Evolutionary conservation across 2,888 invertebrate species (phyloP), one percentile per base, ranked within the genome.

Genomic region (Pristionchus fissidentatus): DNA sequence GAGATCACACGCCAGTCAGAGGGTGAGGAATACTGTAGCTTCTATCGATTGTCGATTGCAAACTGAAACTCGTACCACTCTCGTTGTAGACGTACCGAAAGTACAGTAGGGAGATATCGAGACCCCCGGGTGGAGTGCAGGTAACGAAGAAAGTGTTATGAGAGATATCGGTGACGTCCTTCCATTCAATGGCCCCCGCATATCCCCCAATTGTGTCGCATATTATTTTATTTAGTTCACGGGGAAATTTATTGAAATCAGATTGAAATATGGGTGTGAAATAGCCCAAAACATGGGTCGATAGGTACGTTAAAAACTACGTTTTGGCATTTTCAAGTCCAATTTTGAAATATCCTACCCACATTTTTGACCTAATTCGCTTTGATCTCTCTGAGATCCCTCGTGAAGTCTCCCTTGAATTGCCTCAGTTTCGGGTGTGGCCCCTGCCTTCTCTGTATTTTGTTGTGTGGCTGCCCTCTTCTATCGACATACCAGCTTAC

Each of bases 1-100:
- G 26, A 52, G 70, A 55, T 73, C 70, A n/a, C 83, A 83, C 41
- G 83, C 83, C n/a, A 83, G 83, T 73, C 83, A 83, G 32, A 35
- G 83, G 29, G 83, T 83, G 8, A 29, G 70, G 60, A 15, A 32
- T 1, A n/a, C 35, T 1, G 8, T 70, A 41, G 38, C 62, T 32
- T 29, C 19, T n/a, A 55, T 35, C 13, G 0, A 38, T 38, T 4
- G 38, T 43, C n/a, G 38, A 43, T 26, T n/a, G 43, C 43, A n/a
- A n/a, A n/a, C n/a, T n/a, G n/a, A n/a, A n/a, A n/a, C n/a, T n/a
- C n/a, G n/a, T n/a, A n/a, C n/a, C n/a, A 22, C n/a, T 22, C 5
- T 41, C n/a, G 26, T 70, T 70, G n/a, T 41, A 70, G 70, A 70
- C 70, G 70, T 70, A 70, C 70, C 70, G 70, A 43, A 70, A 43